A percentile compares a stretch with the other conserved stretches of the same genome.
These are phyloP conservation scores for Zenarchopterus dispar DNA, from an alignment of 2,797 vertebrate genomes.

Conservation along the genomic window DNA sequence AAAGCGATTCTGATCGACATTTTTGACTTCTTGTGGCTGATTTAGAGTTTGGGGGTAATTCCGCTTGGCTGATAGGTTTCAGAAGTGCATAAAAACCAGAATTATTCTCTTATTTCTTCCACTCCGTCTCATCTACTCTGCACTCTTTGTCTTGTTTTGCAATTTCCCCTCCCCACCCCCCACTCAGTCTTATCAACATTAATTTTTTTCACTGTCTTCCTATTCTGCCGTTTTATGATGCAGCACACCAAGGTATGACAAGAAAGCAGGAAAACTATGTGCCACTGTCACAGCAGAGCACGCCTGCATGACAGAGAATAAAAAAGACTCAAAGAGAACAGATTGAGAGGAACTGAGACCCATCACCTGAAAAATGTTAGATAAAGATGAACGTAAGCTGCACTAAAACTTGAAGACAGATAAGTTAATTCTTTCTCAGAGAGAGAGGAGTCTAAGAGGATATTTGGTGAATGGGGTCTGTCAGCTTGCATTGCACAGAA, in stretches of 20 bases:
- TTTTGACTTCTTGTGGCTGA: too few species aligned
- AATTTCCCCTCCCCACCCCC: neutral
- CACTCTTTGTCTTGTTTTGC: slow-evolving; percentile 10
- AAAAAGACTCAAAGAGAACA: slow-evolving; percentile 44
- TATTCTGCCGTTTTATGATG: slow-evolving; percentile 22
- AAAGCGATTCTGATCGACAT: too few species aligned
- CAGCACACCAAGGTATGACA: slow-evolving; percentile 48
- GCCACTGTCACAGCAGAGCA: slow-evolving; percentile 28
- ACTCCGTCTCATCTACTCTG: neutral
- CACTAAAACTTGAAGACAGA: slow-evolving; percentile 69
- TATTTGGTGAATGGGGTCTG: slow-evolving; percentile 79
- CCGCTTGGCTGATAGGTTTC: slow-evolving; percentile 1
- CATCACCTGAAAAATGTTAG: slow-evolving; percentile 57
- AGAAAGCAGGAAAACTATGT: slow-evolving; percentile 42
- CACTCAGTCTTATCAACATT: slow-evolving; percentile 4
- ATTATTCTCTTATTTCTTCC: too few species aligned
- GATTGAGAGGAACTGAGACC: slow-evolving; percentile 42
- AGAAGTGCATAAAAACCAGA: too few species aligned
- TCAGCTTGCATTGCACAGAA: slow-evolving; percentile 76
- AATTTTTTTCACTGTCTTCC: neutral
- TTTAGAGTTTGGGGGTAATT: slow-evolving; percentile 10
- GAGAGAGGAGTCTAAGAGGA: slow-evolving; percentile 72
- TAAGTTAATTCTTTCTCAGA: slow-evolving; percentile 64
- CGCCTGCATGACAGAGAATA: slow-evolving; percentile 49
- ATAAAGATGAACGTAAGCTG: slow-evolving; percentile 64